Percentiles rank a stretch among this genome's conserved stretches.
Evolutionary conservation across 2,888 invertebrate genomes (phyloP).

Genomic region (Iselma pallidipennis): DNA sequence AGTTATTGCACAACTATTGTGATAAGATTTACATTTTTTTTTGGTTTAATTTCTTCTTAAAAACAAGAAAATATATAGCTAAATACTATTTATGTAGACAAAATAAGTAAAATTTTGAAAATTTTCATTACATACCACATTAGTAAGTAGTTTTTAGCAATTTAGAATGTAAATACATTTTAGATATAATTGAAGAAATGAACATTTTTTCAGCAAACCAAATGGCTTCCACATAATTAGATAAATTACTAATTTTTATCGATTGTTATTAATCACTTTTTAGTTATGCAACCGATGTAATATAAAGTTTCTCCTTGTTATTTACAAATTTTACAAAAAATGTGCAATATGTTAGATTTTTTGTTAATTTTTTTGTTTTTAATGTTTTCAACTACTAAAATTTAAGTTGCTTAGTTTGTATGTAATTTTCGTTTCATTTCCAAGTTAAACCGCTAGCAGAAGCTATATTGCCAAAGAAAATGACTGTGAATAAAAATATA

Average conservation of each 20-base stretch:
- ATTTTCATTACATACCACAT: constrained; percentile 6
- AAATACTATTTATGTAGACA: not conserved
- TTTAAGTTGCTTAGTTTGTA: constrained; percentile 15
- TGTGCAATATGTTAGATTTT: constrained; percentile 34
- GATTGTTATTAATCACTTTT: constrained; percentile 27
- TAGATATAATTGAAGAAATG: not conserved
- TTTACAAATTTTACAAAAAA: constrained; percentile 12
- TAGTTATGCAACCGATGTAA: constrained; percentile 30
- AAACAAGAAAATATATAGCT: not conserved
- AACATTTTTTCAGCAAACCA: constrained; percentile 4
- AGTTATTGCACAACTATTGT: constrained; percentile 81
- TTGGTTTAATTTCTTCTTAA: not conserved
- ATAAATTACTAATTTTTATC: constrained; percentile 19
- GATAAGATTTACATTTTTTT: constrained; percentile 43
- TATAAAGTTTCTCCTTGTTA: constrained; percentile 32
- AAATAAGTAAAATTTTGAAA: not conserved
- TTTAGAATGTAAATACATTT: not conserved
- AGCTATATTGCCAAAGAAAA: constrained; percentile 53
- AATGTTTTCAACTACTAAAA: constrained; percentile 8
- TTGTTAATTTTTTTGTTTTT: constrained; percentile 26
- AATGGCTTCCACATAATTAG: constrained; percentile 33
- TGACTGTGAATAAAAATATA: constrained; percentile 55
- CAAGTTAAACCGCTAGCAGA: constrained; percentile 37
- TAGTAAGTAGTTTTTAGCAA: constrained; percentile 1
- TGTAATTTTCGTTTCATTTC: constrained; percentile 19